phyloP scores from a whole-genome alignment of 2,888 invertebrate species.

The Celastrina argiolus region DNA sequence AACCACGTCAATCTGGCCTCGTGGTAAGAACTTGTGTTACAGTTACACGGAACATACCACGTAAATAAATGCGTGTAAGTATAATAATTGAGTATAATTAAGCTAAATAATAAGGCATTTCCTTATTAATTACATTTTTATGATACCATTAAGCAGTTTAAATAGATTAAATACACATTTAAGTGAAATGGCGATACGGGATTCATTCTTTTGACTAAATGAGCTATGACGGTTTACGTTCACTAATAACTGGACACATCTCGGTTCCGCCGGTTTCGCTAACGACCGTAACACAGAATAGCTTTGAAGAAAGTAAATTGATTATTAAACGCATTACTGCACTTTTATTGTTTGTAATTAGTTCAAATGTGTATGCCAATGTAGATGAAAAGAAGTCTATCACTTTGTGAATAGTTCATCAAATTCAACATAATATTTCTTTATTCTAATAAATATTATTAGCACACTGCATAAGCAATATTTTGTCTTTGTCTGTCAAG shows the following conservation, averaged over 20 bases:
- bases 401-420: not conserved
- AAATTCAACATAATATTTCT: too few species aligned
- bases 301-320: conserved; percentile 37
- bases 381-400: not conserved
- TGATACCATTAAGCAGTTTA: not conserved
- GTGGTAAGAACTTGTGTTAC: too few species aligned
- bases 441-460: too few species aligned
- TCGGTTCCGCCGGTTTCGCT: conserved; percentile 13
- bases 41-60: too few species aligned
- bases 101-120: too few species aligned
- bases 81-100: too few species aligned
- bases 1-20: too few species aligned
- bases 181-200: not conserved
- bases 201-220: not conserved
- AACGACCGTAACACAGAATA: conserved; percentile 26
- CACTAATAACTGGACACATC: not conserved
- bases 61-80: too few species aligned
- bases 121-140: too few species aligned
- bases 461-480: too few species aligned
- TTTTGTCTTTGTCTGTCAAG: too few species aligned
- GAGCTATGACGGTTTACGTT: not conserved
- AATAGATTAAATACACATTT: not conserved
- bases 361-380: not conserved
- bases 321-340: conserved; percentile 42
- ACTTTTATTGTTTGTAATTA: conserved; percentile 29